Conservation (phyloP, 2,888 invertebrate genomes). For the Melinopterus prodromus region DNA sequence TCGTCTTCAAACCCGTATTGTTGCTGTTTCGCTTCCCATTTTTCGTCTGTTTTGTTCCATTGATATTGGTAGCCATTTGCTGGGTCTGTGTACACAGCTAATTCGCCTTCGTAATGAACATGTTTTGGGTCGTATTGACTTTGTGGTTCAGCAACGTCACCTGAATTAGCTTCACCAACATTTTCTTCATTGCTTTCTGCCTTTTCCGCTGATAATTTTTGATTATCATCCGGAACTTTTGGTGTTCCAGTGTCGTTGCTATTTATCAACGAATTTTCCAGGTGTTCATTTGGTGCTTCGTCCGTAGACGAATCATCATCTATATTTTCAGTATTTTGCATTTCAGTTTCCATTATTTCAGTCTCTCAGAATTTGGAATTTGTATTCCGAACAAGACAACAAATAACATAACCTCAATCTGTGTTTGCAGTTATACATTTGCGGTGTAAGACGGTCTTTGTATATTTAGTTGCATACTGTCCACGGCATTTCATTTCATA, state of each 20-base stretch:
- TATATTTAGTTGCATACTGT: background rate
- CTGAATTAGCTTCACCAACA: slow-evolving; percentile 5
- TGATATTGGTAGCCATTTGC: slow-evolving; percentile 71
- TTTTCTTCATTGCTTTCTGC: slow-evolving; percentile 8
- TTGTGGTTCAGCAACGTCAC: background rate
- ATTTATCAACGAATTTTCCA: background rate
- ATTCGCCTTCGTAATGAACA: slow-evolving; percentile 74
- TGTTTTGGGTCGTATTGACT: slow-evolving; percentile 59
- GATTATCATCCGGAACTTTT: background rate
- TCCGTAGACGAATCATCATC: background rate
- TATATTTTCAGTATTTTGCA: background rate
- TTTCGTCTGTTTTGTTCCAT: slow-evolving; percentile 69
- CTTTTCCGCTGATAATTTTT: background rate
- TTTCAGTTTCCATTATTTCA: background rate
- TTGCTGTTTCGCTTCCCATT: slow-evolving; percentile 63
- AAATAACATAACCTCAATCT: background rate
- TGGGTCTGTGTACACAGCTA: slow-evolving; percentile 80
- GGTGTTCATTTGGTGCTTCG: background rate
- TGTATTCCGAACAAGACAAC: background rate
- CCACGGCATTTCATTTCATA: background rate
- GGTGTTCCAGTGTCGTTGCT: background rate
- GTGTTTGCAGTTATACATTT: background rate
- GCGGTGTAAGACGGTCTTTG: background rate
- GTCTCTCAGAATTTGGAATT: background rate
- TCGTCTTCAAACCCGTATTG: slow-evolving; percentile 78